Evolutionary conservation across 2,888 invertebrate genomes (phyloP).

Genomic region (Macroteleia sp.): DNA sequence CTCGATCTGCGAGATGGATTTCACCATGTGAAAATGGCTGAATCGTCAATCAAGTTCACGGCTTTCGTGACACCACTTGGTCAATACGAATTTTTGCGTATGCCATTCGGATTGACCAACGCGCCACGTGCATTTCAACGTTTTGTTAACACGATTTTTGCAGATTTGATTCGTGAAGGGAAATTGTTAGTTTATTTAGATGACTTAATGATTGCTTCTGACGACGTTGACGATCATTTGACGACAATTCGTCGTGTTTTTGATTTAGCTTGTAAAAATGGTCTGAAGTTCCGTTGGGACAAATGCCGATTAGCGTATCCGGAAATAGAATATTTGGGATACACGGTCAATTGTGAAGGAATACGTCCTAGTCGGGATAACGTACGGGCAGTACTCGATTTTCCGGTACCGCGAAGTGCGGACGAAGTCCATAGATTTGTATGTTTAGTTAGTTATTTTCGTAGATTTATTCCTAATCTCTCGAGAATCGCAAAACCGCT

Average conservation of each 20-base stretch:
- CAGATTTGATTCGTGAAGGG: background rate
- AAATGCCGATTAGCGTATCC: too few species aligned
- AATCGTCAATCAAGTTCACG: background rate
- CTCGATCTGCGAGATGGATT: background rate
- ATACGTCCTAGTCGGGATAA: too few species aligned
- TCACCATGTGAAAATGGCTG: background rate
- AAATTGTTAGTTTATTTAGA: slow-evolving; percentile 6
- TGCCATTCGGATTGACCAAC: slow-evolving; percentile 9
- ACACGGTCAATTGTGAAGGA: too few species aligned
- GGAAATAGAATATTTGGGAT: too few species aligned
- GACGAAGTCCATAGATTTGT: too few species aligned
- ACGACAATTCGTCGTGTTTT: background rate
- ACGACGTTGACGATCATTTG: background rate
- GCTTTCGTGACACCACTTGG: background rate
- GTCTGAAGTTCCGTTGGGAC: background rate
- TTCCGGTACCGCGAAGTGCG: too few species aligned
- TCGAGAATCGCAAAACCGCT: too few species aligned
- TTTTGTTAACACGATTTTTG: background rate
- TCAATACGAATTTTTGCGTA: background rate
- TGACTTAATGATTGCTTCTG: slow-evolving; percentile 9
- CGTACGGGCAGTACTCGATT: too few species aligned
- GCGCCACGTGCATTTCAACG: background rate
- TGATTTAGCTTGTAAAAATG: background rate
- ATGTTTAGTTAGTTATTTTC: too few species aligned
- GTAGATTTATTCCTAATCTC: too few species aligned